phyloP scores from a whole-genome alignment of 2,888 invertebrate genomes.

The Stenodera caucasica region DNA sequence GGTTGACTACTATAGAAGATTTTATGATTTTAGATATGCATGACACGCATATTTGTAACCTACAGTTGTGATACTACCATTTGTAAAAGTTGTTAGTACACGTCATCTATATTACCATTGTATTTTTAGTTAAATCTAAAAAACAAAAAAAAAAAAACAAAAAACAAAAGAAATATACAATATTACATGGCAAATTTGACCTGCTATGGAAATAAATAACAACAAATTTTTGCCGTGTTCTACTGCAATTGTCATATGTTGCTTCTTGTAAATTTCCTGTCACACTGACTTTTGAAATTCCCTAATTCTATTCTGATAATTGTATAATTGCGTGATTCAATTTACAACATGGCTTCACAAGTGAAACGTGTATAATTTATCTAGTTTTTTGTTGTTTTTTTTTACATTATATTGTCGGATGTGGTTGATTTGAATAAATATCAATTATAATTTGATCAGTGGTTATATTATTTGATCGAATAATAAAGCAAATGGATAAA shows the following conservation, averaged over 20 bases:
- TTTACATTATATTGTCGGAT: not conserved
- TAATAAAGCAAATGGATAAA: not conserved
- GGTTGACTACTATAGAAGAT: not conserved
- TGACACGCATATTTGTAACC: constrained; percentile 20
- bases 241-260: not conserved
- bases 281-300: constrained; percentile 4
- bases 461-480: not conserved
- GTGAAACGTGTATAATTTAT: not conserved
- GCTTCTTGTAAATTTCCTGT: not conserved
- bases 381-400: not conserved
- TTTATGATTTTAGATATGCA: constrained; percentile 17
- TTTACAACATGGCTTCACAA: not conserved
- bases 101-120: constrained; percentile 11
- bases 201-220: not conserved
- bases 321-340: constrained; percentile 18
- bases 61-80: constrained; percentile 21
- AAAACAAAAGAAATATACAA: constrained; percentile 1
- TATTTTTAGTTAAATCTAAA: not conserved
- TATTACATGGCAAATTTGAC: constrained; percentile 1
- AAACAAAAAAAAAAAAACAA: not conserved
- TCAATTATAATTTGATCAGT: not conserved
- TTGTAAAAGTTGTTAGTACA: constrained; percentile 22
- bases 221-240: constrained; percentile 1
- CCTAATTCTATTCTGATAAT: constrained; percentile 16
- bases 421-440: not conserved